Conservation (phyloP, 2,113 vertebrate species). For the Chaetodon trifascialis region DNA sequence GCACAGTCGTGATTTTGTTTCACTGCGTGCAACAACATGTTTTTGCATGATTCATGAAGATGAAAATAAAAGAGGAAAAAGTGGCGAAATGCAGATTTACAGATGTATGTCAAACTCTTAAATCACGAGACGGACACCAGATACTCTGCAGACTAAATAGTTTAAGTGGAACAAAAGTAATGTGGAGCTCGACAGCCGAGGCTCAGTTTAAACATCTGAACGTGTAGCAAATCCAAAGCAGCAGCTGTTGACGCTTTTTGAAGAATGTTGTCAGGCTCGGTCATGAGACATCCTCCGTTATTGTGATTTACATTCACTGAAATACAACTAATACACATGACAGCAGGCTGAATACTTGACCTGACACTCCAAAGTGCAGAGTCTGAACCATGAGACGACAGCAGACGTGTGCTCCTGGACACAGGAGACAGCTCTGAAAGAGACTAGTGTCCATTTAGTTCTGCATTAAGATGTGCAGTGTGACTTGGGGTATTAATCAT, state of each 20-base stretch:
- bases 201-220: conserved; percentile 28
- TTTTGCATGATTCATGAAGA: conserved; percentile 44
- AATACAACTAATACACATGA: conserved; percentile 38
- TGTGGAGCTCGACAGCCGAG: conserved; percentile 19
- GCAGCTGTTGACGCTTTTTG: conserved; percentile 38
- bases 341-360: conserved; percentile 51
- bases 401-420: conserved; percentile 43
- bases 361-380: conserved; percentile 50
- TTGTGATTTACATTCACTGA: conserved; percentile 54
- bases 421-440: not conserved
- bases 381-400: conserved; percentile 43
- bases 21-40: conserved; percentile 41
- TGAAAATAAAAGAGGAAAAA: conserved; percentile 41
- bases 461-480: conserved; percentile 10
- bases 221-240: conserved; percentile 5
- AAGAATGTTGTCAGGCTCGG: conserved; percentile 32
- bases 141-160: conserved; percentile 38
- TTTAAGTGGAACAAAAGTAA: conserved; percentile 47
- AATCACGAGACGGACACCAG: conserved; percentile 47
- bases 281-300: conserved; percentile 33
- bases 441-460: conserved; percentile 7
- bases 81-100: conserved; percentile 42
- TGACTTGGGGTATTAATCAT: conserved; percentile 27
- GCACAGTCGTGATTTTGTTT: conserved; percentile 48
- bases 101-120: conserved; percentile 49